These are phyloP conservation scores for Drosophila tani DNA, from an alignment of 1,140 invertebrate species.

Conservation along the genomic window DNA sequence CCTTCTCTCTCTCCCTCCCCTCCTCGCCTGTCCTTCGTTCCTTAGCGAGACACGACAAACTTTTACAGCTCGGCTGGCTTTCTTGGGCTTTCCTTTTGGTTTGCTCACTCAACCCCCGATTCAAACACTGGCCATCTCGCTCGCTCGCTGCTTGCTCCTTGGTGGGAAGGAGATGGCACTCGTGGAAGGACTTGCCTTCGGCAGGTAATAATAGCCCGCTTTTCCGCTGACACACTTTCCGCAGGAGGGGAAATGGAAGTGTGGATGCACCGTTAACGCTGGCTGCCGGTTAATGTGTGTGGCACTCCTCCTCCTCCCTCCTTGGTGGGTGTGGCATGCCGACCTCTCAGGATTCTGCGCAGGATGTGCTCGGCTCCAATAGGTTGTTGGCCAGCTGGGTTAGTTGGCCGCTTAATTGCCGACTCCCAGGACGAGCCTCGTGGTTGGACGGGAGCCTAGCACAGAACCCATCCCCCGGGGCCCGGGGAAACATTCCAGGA, in stretches of 20 bases:
- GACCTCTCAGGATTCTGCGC: conserved; percentile 64
- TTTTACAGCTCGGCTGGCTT: conserved; percentile 45
- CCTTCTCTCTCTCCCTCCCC: conserved; percentile 44
- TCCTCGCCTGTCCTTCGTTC: conserved; percentile 11
- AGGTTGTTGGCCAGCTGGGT: conserved; percentile 56
- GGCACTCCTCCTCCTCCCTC: conserved; percentile 4
- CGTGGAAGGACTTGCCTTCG: conserved; percentile 46
- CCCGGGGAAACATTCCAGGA: not conserved
- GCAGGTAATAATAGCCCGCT: conserved; percentile 57
- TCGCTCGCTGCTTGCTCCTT: conserved; percentile 19
- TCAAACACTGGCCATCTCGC: conserved; percentile 46
- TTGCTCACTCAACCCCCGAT: conserved; percentile 64
- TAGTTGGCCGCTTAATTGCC: conserved; percentile 68
- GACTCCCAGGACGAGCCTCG: conserved; percentile 58
- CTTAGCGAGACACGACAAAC: conserved; percentile 54
- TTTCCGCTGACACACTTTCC: conserved; percentile 73
- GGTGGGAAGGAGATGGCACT: conserved; percentile 37
- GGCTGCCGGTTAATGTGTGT: conserved; percentile 69
- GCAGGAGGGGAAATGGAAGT: conserved; percentile 11
- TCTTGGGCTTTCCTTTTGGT: conserved; percentile 39
- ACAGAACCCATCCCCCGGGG: conserved; percentile 15
- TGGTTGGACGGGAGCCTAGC: conserved; percentile 60
- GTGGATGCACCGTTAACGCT: conserved; percentile 56
- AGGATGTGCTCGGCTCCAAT: conserved; percentile 70
- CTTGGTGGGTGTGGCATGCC: conserved; percentile 66